These are phyloP conservation scores for Notamacropus eugenii DNA, from an alignment of 2,797 vertebrate species.

Conservation along the genomic window DNA sequence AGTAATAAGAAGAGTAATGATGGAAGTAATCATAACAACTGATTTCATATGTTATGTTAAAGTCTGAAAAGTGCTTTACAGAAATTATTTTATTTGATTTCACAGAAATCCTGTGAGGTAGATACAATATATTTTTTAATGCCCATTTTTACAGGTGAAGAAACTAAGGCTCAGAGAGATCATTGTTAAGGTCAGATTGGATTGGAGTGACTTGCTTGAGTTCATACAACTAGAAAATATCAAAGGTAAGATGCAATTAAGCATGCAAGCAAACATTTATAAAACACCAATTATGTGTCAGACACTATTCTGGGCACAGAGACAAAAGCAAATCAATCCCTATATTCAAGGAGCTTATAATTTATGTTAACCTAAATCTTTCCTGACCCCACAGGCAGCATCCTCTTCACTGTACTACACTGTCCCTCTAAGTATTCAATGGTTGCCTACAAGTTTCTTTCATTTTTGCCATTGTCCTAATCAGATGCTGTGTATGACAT, in stretches of 20 bases:
- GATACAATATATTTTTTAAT: not conserved
- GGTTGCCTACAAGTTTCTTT: not conserved
- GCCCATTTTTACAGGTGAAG: not conserved
- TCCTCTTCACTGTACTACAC: not conserved
- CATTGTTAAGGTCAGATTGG: not conserved
- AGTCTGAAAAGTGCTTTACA: not conserved
- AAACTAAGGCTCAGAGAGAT: not conserved
- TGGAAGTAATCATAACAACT: not conserved
- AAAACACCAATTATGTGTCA: not conserved
- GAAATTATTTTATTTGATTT: not conserved
- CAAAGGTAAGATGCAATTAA: not conserved
- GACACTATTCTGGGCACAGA: not conserved
- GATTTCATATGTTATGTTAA: not conserved
- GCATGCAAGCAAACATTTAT: not conserved
- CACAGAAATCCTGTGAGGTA: not conserved
- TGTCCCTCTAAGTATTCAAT: not conserved
- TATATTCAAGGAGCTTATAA: not conserved
- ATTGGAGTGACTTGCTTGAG: not conserved
- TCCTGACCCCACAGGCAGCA: not conserved
- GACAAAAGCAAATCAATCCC: not conserved
- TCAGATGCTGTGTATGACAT: not conserved
- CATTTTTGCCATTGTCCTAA: not conserved
- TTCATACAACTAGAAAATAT: not conserved
- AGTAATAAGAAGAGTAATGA: not conserved
- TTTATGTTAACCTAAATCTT: not conserved